Conservation (phyloP, 2,797 vertebrate species). For the Gobionotothen gibberifrons region DNA sequence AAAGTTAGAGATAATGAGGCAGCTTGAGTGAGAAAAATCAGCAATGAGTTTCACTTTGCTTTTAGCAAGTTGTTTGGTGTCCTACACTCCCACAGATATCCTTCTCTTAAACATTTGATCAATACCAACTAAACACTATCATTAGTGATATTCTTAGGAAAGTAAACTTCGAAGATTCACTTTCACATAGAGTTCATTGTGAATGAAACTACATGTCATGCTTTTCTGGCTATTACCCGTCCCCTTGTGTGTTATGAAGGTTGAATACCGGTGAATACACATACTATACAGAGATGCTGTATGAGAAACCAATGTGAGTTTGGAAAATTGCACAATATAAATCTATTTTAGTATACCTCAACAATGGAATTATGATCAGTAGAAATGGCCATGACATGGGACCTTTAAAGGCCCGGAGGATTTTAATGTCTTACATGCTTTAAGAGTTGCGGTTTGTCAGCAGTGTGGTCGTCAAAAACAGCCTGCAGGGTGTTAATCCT, state of each 20-base stretch:
- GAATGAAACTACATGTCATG: neutral
- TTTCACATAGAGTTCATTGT: conserved; percentile 12
- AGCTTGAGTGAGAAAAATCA: conserved; percentile 7
- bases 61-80: conserved; percentile 19
- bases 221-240: no score
- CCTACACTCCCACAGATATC: neutral
- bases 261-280: no score
- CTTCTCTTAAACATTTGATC: conserved; percentile 4
- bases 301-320: no score
- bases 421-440: conserved; percentile 29
- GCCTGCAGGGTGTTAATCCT: conserved; percentile 8
- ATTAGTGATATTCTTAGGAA: neutral
- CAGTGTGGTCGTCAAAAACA: conserved; percentile 9
- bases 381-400: no score
- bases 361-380: no score
- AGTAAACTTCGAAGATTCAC: conserved; percentile 3
- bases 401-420: conserved; percentile 1
- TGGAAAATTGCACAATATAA: no score
- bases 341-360: no score
- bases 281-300: no score
- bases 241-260: no score
- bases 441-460: conserved; percentile 23
- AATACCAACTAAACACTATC: neutral
- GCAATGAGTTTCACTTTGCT: neutral
- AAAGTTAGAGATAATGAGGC: conserved; percentile 22